phyloP scores from a whole-genome alignment of 37 sponge, comb jelly and placozoan genomes.

The Corticium candelabrum region DNA sequence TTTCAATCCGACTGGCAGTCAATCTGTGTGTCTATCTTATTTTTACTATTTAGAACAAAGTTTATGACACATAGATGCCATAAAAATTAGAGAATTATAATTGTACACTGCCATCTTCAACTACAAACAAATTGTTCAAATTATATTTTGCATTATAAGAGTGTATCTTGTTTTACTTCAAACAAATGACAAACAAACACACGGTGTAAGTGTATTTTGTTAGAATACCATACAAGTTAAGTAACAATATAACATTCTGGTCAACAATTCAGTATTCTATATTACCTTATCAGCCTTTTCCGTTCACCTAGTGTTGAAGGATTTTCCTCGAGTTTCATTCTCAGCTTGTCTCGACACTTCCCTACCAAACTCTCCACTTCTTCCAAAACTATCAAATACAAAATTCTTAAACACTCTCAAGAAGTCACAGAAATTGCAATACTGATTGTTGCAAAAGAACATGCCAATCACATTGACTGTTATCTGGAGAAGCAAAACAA shows the following conservation, averaged over 20 bases:
- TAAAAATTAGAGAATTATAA: too few species aligned
- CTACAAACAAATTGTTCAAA: too few species aligned
- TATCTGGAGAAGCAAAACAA: background rate
- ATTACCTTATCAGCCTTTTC: constrained; percentile 54
- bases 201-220: too few species aligned
- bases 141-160: too few species aligned
- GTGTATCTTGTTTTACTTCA: too few species aligned
- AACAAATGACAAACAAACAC: too few species aligned
- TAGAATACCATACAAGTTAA: too few species aligned
- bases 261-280: background rate
- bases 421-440: background rate
- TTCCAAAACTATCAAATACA: constrained; percentile 39
- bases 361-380: constrained; percentile 68
- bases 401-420: background rate
- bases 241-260: too few species aligned
- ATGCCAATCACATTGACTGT: too few species aligned
- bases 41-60: background rate
- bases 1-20: background rate
- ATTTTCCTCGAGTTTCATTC: constrained; percentile 32
- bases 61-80: background rate
- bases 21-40: background rate
- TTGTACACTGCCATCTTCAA: too few species aligned
- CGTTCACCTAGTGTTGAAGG: constrained; percentile 72
- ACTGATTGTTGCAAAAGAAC: background rate
- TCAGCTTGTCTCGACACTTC: constrained; percentile 48